phyloP scores from a whole-genome alignment of 2,888 invertebrate genomes.

The Terebella lapidaria region DNA sequence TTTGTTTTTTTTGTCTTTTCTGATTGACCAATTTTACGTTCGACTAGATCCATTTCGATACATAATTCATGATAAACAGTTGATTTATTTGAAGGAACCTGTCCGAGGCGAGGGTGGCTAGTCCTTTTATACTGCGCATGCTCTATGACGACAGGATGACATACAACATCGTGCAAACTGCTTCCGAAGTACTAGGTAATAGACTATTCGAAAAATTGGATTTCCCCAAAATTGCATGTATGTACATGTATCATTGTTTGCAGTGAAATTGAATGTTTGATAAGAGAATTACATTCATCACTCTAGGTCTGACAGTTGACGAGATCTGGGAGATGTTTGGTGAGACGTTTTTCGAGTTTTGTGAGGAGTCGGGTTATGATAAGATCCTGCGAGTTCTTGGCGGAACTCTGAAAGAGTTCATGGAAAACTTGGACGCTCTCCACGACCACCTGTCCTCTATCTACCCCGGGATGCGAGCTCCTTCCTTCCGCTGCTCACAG shows the following conservation, averaged over 20 bases:
- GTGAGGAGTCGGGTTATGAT: conserved; percentile 91
- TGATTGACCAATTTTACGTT: too few relatives aligned
- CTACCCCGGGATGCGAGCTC: conserved; percentile 70
- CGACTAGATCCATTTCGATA: too few relatives aligned
- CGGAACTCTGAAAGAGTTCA: conserved; percentile 85
- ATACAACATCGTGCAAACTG: conserved; percentile 16
- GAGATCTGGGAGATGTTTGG: conserved; percentile 86
- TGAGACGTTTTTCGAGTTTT: conserved; percentile 90
- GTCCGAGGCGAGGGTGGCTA: conserved; percentile 7
- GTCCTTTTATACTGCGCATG: conserved; percentile 14
- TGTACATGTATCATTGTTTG: conserved; percentile 16
- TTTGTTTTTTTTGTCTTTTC: too few relatives aligned
- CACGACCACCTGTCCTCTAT: conserved; percentile 89
- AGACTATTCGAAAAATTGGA: background rate
- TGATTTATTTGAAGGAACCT: conserved; percentile 6
- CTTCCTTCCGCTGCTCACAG: conserved; percentile 90
- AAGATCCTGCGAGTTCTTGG: conserved; percentile 89
- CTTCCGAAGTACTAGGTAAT: conserved; percentile 11
- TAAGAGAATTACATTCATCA: background rate
- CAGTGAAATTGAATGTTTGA: too few relatives aligned
- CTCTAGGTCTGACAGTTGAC: conserved; percentile 59
- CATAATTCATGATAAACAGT: too few relatives aligned
- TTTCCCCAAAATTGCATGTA: too few relatives aligned
- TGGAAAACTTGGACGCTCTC: conserved; percentile 78
- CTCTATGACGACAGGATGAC: conserved; percentile 17